Evolutionary conservation across 92 coral and sea anemone genomes (phyloP).

Genomic region (Umimayanthus kanabou): DNA sequence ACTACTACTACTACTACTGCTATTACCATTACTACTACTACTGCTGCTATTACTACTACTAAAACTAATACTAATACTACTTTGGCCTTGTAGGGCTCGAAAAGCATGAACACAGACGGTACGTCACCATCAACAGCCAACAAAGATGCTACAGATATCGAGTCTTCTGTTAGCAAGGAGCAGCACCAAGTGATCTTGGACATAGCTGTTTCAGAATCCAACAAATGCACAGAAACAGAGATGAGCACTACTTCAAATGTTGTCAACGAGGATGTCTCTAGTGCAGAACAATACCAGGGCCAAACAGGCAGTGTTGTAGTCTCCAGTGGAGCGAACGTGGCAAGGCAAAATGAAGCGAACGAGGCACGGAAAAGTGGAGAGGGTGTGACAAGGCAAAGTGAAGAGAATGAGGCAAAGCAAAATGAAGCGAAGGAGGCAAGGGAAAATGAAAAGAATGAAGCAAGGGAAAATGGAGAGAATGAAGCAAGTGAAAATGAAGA

Average conservation of each 20-base stretch:
- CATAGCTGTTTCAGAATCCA: not conserved
- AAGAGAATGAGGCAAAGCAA: not conserved
- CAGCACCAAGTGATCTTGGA: not conserved
- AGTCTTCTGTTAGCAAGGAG: not conserved
- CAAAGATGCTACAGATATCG: not conserved
- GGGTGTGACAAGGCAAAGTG: not conserved
- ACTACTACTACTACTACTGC: too few species aligned
- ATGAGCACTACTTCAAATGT: not conserved
- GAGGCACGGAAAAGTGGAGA: not conserved
- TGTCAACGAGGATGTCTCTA: not conserved
- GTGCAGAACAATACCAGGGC: not conserved
- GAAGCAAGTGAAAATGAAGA: not conserved
- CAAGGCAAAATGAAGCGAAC: not conserved
- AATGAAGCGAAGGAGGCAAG: not conserved
- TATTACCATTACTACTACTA: too few species aligned
- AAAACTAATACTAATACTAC: too few species aligned
- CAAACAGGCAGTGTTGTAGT: not conserved
- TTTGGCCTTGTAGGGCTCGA: not conserved
- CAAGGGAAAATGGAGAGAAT: not conserved
- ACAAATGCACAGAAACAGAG: conserved; percentile 6
- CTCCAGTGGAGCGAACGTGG: not conserved
- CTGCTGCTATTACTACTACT: too few species aligned
- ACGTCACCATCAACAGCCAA: not conserved
- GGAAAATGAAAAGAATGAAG: not conserved
- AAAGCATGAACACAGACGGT: not conserved